Conservation (phyloP, 1,140 invertebrate species). For the Neocloeon triangulifer region DNA sequence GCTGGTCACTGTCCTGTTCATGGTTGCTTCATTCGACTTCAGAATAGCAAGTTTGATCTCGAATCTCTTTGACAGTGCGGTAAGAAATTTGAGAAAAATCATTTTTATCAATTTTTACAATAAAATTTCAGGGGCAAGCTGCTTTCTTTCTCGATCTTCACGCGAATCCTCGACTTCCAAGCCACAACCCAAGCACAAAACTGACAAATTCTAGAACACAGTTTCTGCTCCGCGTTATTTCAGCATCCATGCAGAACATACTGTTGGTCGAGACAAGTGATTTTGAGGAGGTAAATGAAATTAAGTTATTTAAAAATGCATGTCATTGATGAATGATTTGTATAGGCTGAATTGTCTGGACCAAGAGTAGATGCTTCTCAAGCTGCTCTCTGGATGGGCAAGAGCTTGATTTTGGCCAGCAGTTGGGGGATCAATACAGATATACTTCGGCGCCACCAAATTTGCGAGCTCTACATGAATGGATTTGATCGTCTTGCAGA, state of each 20-base stretch:
- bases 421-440: slow-evolving; percentile 62
- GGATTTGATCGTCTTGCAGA: slow-evolving; percentile 55
- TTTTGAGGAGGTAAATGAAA: slow-evolving; percentile 2
- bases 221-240: slow-evolving; percentile 19
- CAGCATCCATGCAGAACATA: slow-evolving; percentile 13
- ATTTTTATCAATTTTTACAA: slow-evolving; percentile 9
- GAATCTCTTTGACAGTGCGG: slow-evolving; percentile 50
- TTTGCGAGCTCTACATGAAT: slow-evolving; percentile 47
- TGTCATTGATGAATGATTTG: neutral
- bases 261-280: neutral
- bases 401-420: slow-evolving; percentile 41
- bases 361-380: slow-evolving; percentile 8
- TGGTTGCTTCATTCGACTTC: slow-evolving; percentile 53
- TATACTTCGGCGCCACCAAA: slow-evolving; percentile 48
- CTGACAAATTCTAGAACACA: slow-evolving; percentile 15
- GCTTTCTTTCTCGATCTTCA: slow-evolving; percentile 22
- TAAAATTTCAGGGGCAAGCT: slow-evolving; percentile 17
- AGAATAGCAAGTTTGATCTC: slow-evolving; percentile 46
- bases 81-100: slow-evolving; percentile 18
- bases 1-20: slow-evolving; percentile 37
- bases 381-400: slow-evolving; percentile 33
- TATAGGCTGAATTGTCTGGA: neutral
- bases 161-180: slow-evolving; percentile 16
- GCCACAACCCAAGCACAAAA: slow-evolving; percentile 15
- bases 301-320: neutral